Conservation (phyloP, 2,888 invertebrate species). For the Eupelmus urozonus region DNA sequence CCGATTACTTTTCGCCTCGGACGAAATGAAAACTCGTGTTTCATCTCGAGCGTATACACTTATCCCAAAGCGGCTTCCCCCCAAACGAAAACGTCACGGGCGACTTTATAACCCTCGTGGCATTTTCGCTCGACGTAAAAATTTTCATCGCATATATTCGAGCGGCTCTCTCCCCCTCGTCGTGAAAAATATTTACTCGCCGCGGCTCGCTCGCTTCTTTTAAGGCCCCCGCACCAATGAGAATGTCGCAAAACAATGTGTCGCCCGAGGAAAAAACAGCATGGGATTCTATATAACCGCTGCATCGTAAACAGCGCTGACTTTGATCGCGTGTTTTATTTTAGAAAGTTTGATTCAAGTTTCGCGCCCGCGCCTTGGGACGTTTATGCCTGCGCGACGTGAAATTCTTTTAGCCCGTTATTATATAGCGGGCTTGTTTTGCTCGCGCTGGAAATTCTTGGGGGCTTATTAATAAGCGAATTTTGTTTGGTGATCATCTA, state of each 20-base stretch:
- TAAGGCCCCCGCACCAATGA: slow-evolving; percentile 8
- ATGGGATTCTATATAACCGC: not conserved
- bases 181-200: slow-evolving; percentile 44
- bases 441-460: no score
- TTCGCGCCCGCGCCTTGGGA: not conserved
- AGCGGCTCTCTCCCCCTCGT: not conserved
- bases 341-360: not conserved
- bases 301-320: not conserved
- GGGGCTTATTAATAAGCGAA: no score
- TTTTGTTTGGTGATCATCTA: no score
- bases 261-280: slow-evolving; percentile 8
- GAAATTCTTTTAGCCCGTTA: no score
- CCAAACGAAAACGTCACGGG: slow-evolving; percentile 11
- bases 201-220: slow-evolving; percentile 1
- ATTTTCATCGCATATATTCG: slow-evolving; percentile 18
- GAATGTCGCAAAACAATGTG: not conserved
- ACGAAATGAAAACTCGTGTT: slow-evolving; percentile 20
- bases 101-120: slow-evolving; percentile 29
- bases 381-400: not conserved
- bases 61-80: not conserved
- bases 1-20: not conserved
- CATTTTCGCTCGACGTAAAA: slow-evolving; percentile 16
- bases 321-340: not conserved
- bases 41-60: slow-evolving; percentile 19
- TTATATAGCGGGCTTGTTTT: no score